phyloP scores from a whole-genome alignment of 2,113 vertebrate species.

The Candoia aspera region DNA sequence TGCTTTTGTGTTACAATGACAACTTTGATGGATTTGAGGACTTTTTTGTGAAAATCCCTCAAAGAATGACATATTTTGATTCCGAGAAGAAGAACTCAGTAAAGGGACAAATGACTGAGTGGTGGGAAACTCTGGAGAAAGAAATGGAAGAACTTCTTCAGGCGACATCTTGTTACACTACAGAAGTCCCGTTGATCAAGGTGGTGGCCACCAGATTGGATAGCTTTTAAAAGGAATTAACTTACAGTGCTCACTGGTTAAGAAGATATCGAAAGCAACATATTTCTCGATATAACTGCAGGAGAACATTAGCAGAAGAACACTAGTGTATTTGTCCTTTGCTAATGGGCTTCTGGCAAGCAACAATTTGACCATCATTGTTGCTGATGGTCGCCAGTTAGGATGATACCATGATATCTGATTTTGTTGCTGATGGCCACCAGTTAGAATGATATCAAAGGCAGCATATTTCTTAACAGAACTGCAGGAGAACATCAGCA shows the following conservation, averaged over 20 bases:
- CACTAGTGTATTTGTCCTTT: background rate
- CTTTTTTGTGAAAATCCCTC: slow-evolving; percentile 55
- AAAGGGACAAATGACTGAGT: background rate
- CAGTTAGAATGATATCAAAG: no score
- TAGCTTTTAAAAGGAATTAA: background rate
- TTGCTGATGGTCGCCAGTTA: background rate
- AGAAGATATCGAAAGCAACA: background rate
- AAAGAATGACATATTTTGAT: slow-evolving; percentile 21
- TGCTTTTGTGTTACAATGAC: slow-evolving; percentile 51
- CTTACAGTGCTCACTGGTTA: background rate
- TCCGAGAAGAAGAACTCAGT: slow-evolving; percentile 2
- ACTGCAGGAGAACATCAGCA: no score
- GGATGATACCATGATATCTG: no score
- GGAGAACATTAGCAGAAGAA: background rate
- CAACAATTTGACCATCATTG: background rate
- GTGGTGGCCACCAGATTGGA: no score
- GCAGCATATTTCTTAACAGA: no score
- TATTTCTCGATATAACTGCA: background rate
- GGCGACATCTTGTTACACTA: background rate
- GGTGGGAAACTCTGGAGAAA: background rate
- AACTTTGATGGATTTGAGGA: slow-evolving; percentile 65
- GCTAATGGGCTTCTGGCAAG: background rate
- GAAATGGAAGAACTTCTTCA: background rate
- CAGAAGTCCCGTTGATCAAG: background rate
- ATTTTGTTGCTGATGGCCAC: no score